Conservation (phyloP, 1,140 invertebrate species). For the Lycorma delicatula region DNA sequence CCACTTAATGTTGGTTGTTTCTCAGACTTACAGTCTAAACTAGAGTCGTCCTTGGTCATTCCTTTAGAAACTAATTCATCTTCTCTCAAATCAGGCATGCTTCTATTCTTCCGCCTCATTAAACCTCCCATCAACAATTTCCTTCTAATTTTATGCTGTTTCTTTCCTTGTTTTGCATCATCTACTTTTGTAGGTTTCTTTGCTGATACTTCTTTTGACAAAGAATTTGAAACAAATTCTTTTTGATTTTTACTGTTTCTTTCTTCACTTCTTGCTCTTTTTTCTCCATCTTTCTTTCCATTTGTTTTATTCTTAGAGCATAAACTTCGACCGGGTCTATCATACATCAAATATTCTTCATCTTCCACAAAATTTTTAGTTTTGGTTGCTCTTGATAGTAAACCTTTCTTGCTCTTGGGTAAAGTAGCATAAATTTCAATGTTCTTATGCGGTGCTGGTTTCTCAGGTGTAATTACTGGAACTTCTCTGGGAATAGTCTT, state of each 20-base stretch:
- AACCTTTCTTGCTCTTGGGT: slow-evolving; percentile 69
- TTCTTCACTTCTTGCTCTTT: slow-evolving; percentile 73
- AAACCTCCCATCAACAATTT: slow-evolving; percentile 83
- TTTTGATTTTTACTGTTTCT: slow-evolving; percentile 51
- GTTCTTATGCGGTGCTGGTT: slow-evolving; percentile 49
- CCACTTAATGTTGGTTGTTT: slow-evolving; percentile 56
- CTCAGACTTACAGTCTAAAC: slow-evolving; percentile 55
- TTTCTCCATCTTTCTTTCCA: slow-evolving; percentile 63
- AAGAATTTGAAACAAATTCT: slow-evolving; percentile 28
- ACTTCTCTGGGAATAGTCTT: slow-evolving; percentile 5
- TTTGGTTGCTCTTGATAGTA: slow-evolving; percentile 29
- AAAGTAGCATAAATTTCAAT: slow-evolving; percentile 87
- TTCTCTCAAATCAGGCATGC: slow-evolving; percentile 80
- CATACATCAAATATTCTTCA: slow-evolving; percentile 55
- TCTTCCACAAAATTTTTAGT: slow-evolving; percentile 54
- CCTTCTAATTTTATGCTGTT: slow-evolving; percentile 81
- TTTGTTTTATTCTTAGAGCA: slow-evolving; percentile 52
- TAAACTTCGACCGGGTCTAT: slow-evolving; percentile 55
- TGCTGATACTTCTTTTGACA: slow-evolving; percentile 38
- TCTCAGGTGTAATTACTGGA: slow-evolving; percentile 35
- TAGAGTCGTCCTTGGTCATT: slow-evolving; percentile 56
- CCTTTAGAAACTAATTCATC: slow-evolving; percentile 39
- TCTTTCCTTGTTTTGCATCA: slow-evolving; percentile 69
- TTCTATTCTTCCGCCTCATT: slow-evolving; percentile 78
- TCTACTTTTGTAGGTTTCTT: slow-evolving; percentile 46